Conservation (phyloP, 2,888 invertebrate genomes). For the Chesias legatella region DNA sequence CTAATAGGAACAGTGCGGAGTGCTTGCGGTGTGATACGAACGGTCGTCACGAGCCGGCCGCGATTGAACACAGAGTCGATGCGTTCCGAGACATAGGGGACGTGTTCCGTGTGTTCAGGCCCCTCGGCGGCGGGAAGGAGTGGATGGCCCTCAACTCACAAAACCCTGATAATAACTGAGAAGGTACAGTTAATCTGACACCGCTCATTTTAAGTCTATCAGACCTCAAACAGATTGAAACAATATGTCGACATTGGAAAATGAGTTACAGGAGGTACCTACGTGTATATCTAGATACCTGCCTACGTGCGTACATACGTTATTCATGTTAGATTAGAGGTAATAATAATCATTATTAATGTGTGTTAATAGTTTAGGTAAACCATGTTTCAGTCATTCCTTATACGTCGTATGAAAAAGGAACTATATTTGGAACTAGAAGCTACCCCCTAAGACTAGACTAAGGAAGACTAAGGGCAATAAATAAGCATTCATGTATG, state of each 20-base stretch:
- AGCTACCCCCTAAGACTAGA: too few species aligned
- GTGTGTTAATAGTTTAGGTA: too few species aligned
- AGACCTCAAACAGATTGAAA: constrained; percentile 2
- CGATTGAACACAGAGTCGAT: background rate
- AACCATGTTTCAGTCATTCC: constrained; percentile 3
- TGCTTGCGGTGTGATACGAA: background rate
- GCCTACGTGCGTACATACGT: too few species aligned
- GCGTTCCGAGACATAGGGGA: too few species aligned
- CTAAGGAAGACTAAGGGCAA: too few species aligned
- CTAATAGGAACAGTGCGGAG: background rate
- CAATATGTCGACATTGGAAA: constrained; percentile 4
- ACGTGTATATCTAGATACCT: background rate
- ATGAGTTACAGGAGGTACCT: background rate
- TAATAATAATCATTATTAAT: too few species aligned
- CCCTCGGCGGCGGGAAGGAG: background rate
- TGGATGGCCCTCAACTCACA: constrained; percentile 5
- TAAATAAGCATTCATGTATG: too few species aligned
- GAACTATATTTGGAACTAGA: too few species aligned
- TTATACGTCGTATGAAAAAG: background rate
- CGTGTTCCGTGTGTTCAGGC: background rate
- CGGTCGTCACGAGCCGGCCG: background rate
- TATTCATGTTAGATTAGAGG: too few species aligned
- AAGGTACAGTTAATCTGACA: background rate
- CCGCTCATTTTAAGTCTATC: background rate
- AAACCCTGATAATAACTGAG: constrained; percentile 1